Evolutionary conservation across 2,888 invertebrate species (phyloP), one percentile per base, ranked within the genome.

Genomic region (Trachelus stipa): DNA sequence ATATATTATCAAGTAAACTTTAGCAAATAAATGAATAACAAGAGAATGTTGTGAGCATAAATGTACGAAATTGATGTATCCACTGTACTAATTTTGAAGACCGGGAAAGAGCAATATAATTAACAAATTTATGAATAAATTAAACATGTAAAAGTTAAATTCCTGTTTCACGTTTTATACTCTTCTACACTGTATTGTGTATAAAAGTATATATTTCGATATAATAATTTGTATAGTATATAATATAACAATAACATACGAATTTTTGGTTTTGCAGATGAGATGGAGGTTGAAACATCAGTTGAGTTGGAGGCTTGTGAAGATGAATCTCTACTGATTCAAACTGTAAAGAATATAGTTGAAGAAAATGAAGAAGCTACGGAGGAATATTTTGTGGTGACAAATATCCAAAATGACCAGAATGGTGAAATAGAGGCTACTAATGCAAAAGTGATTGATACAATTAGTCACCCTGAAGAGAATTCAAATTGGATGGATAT

Each of bases 401-500:
- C 83, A 11, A 81, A 85, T 74, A 78, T 78, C 11, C 77, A 83
- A n/a, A 35, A 74, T 12, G 79, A 71, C 4, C 71, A 71, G 12
- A 34, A 12, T 71, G 15, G 4, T 6, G 12, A 30, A 30, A 71
- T 71, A 34, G 69, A 76, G 12, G 68, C 30, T 69, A 34, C 23
- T 4, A 30, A 35, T 11, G 56, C 69, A 23, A 68, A 34, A 76
- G 40, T 68, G 11, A 56, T 31, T 37, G 76, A 56, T 15, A 35
- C n/a, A 23, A 6, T 34, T 31, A 34, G 33, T 33, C 23, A 40
- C 56, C 34, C 12, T n/a, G 33, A 79, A 40, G 33, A 35, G 34
- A 69, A 35, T 74, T 23, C 68, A 68, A 40, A 35, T 11, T 87
- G 82, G 85, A 78, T 82, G 1, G 79, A 85, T 11, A 79, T 93